A percentile compares a stretch with the other conserved stretches of the same genome.
These are phyloP conservation scores for Petrocephalus schoutedeni DNA, from an alignment of 2,797 vertebrate species.

Conservation along the genomic window DNA sequence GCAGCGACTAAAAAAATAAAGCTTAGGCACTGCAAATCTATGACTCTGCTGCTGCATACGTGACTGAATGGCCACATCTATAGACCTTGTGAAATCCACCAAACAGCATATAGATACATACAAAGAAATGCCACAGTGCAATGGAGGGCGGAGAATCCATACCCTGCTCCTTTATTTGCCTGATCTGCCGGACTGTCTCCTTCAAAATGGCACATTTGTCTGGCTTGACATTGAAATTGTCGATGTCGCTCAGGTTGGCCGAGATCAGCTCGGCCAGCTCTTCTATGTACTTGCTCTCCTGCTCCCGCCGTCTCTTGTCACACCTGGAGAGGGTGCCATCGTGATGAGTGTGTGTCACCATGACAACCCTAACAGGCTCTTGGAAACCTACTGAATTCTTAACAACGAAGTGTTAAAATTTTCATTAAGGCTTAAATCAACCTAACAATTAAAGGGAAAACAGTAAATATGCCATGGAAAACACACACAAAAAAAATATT, in stretches of 20 bases:
- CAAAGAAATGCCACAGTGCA: neutral
- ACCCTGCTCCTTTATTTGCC: slow-evolving; percentile 99
- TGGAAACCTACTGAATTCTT: neutral
- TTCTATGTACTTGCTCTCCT: slow-evolving; percentile 98
- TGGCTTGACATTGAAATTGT: slow-evolving; percentile 98
- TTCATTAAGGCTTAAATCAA: slow-evolving; percentile 6
- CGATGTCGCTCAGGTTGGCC: slow-evolving; percentile 95
- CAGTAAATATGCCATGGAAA: neutral
- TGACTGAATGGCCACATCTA: neutral
- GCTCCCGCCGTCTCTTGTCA: slow-evolving; percentile 94
- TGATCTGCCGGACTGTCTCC: slow-evolving; percentile 97
- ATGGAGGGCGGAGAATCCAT: slow-evolving; percentile 33
- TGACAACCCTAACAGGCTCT: slow-evolving; percentile 1
- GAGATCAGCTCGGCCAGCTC: slow-evolving; percentile 97
- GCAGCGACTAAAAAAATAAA: neutral
- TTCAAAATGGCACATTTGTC: slow-evolving; percentile 99
- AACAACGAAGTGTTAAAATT: neutral
- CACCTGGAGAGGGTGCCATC: slow-evolving; percentile 61
- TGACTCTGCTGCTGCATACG: neutral
- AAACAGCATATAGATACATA: neutral
- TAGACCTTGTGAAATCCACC: neutral
- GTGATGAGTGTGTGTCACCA: slow-evolving; percentile 8
- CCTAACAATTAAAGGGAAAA: neutral
- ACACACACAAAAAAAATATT: neutral
- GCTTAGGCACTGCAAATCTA: neutral